phyloP scores from a whole-genome alignment of 2,888 invertebrate species.

The Dorcus parallelipipedus region DNA sequence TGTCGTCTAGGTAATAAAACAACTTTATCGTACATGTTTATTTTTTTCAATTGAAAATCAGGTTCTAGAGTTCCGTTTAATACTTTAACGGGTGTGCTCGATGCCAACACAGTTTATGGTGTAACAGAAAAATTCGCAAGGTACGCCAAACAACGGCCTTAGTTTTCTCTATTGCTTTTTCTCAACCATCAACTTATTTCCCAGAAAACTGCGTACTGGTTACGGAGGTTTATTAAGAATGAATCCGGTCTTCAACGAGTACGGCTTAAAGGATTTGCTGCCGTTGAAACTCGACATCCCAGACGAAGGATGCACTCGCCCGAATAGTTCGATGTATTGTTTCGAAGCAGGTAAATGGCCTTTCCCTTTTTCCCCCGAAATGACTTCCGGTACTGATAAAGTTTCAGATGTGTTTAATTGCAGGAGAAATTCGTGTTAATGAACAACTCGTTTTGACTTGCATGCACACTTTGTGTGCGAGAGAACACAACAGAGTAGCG shows the following conservation, averaged over 20 bases:
- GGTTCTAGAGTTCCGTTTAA: slow-evolving; percentile 84
- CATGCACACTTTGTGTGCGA: slow-evolving; percentile 87
- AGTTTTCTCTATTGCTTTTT: not conserved
- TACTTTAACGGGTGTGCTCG: slow-evolving; percentile 79
- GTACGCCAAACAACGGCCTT: slow-evolving; percentile 43
- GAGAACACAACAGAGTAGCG: slow-evolving; percentile 88
- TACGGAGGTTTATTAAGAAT: slow-evolving; percentile 79
- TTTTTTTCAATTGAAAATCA: slow-evolving; percentile 38
- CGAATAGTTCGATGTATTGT: slow-evolving; percentile 86
- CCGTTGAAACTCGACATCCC: slow-evolving; percentile 86
- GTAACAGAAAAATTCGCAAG: slow-evolving; percentile 77
- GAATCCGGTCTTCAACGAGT: slow-evolving; percentile 85
- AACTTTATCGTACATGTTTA: not conserved
- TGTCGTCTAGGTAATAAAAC: slow-evolving; percentile 68
- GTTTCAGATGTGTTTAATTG: slow-evolving; percentile 21
- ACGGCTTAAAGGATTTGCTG: slow-evolving; percentile 81
- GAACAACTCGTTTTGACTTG: slow-evolving; percentile 86
- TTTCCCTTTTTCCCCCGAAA: not conserved
- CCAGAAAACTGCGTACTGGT: slow-evolving; percentile 75
- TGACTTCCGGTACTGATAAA: not conserved
- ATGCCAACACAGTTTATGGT: slow-evolving; percentile 89
- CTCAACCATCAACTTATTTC: slow-evolving; percentile 1
- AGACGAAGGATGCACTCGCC: slow-evolving; percentile 88
- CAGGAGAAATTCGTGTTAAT: slow-evolving; percentile 88
- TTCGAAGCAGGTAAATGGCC: slow-evolving; percentile 78